These are phyloP conservation scores for Eupithecia abbreviata DNA, from an alignment of 2,888 invertebrate species.

Conservation along the genomic window DNA sequence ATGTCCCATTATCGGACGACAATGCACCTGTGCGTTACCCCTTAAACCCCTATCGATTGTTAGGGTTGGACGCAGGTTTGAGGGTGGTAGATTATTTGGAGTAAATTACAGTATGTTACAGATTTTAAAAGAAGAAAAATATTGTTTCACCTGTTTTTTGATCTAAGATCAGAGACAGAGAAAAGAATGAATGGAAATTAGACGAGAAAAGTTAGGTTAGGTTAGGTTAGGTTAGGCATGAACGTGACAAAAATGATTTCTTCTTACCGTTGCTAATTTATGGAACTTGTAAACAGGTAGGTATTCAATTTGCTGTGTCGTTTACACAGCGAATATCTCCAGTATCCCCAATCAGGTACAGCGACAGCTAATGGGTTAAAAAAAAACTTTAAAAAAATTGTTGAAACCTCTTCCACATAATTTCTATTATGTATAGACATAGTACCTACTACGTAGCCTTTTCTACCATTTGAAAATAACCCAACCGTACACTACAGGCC, in stretches of 20 bases:
- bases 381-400: too few relatives aligned
- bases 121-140: background rate
- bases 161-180: background rate
- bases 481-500: slow-evolving; percentile 42
- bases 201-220: background rate
- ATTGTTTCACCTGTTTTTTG: background rate
- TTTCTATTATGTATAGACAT: too few relatives aligned
- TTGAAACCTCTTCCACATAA: too few relatives aligned
- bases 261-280: background rate
- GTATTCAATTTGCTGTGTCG: too few relatives aligned
- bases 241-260: background rate
- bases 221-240: too few relatives aligned
- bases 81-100: background rate
- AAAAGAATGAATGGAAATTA: too few relatives aligned
- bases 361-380: too few relatives aligned
- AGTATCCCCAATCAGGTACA: too few relatives aligned
- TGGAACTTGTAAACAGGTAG: too few relatives aligned
- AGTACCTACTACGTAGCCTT: too few relatives aligned
- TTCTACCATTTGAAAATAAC: background rate
- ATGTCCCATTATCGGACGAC: background rate
- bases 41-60: slow-evolving; percentile 6
- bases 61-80: background rate
- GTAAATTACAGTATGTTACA: background rate
- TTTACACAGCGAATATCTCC: too few relatives aligned
- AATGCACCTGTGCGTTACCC: slow-evolving; percentile 11